phyloP scores from a whole-genome alignment of 2,888 invertebrate species.

The Mesopsocus fuscifrons region DNA sequence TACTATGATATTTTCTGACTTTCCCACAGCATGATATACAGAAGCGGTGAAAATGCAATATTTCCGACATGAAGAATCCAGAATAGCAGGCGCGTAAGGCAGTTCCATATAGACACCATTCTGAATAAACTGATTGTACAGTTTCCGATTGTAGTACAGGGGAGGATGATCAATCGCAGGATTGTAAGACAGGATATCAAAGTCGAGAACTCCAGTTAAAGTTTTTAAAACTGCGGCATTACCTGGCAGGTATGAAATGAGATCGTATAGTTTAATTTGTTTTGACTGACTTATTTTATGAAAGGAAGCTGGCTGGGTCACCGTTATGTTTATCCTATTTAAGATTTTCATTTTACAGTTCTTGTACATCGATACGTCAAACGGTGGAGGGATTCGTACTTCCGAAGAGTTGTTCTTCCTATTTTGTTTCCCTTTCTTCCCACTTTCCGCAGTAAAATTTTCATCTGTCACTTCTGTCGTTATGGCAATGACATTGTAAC shows the following conservation, averaged over 20 bases:
- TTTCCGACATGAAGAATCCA: not conserved
- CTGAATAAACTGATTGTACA: constrained; percentile 2
- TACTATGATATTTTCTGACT: constrained; percentile 1
- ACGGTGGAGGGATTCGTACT: not conserved
- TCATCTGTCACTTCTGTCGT: not conserved
- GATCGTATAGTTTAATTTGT: not conserved
- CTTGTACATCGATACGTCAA: not conserved
- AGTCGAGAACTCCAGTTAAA: not conserved
- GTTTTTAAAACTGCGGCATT: not conserved
- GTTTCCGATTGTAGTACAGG: not conserved
- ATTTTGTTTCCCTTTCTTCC: constrained; percentile 1
- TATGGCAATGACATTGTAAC: not conserved
- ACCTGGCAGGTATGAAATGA: not conserved
- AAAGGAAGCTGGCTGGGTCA: not conserved
- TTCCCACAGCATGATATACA: constrained; percentile 2
- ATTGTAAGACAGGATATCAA: not conserved
- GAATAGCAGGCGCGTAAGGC: not conserved
- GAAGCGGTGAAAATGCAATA: not conserved
- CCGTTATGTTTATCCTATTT: not conserved
- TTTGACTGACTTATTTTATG: not conserved
- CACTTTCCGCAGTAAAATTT: not conserved
- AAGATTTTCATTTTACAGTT: not conserved
- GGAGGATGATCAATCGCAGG: not conserved
- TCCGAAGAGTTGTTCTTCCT: not conserved
- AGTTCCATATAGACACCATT: not conserved